Conservation (phyloP, 2,797 vertebrate species). For the Labroides dimidiatus region DNA sequence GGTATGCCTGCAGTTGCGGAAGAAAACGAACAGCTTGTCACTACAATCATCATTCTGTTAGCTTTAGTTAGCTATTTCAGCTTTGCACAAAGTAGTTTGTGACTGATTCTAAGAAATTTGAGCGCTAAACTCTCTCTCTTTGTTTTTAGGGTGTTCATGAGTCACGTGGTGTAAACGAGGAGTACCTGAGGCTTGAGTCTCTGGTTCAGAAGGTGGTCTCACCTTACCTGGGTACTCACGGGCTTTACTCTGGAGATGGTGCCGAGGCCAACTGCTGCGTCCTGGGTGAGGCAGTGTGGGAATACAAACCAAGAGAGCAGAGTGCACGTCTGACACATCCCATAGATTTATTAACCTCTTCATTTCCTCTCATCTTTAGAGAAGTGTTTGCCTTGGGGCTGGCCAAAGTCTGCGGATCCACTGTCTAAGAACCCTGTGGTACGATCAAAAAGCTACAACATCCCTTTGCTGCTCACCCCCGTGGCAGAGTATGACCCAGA, state of each 20-base stretch:
- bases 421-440: slow-evolving; percentile 93
- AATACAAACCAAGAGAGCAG: neutral
- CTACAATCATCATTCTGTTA: no score
- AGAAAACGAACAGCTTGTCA: no score
- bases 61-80: neutral
- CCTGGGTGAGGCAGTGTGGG: slow-evolving; percentile 84
- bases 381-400: slow-evolving; percentile 89
- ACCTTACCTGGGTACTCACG: slow-evolving; percentile 95
- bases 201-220: slow-evolving; percentile 97
- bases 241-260: slow-evolving; percentile 90
- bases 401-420: slow-evolving; percentile 88
- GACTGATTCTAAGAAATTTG: neutral
- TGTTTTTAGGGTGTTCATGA: slow-evolving; percentile 92
- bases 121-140: neutral
- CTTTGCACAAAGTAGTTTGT: slow-evolving; percentile 8
- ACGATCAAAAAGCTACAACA: slow-evolving; percentile 98
- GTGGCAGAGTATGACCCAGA: slow-evolving; percentile 96
- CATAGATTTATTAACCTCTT: neutral
- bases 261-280: slow-evolving; percentile 87
- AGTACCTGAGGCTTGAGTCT: slow-evolving; percentile 94
- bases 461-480: slow-evolving; percentile 94
- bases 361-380: slow-evolving; percentile 78
- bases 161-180: slow-evolving; percentile 91
- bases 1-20: slow-evolving; percentile 81
- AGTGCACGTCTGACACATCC: neutral